Conservation (phyloP, 2,113 vertebrate genomes). For the Nestor notabilis region DNA sequence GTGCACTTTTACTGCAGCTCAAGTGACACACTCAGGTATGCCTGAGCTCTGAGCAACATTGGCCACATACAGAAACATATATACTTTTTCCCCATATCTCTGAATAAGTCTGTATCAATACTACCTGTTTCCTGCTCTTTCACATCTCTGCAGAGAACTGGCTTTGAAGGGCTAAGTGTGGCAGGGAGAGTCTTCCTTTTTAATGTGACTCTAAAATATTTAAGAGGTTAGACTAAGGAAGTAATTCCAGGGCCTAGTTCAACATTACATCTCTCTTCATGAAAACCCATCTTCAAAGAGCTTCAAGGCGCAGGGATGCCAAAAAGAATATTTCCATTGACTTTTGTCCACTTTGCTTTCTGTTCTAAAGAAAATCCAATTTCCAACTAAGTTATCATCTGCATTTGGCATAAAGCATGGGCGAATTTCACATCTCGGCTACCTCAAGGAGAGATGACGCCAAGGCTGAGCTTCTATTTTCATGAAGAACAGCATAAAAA, state of each 20-base stretch:
- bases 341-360: not conserved
- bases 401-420: constrained; percentile 13
- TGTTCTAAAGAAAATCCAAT: constrained; percentile 22
- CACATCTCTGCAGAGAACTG: not conserved
- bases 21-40: not conserved
- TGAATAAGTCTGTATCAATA: not conserved
- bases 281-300: not conserved
- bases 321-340: constrained; percentile 35
- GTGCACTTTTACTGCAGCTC: not conserved
- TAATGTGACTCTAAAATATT: constrained; percentile 15
- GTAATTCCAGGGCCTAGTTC: not conserved
- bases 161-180: not conserved
- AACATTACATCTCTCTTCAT: not conserved
- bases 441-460: constrained; percentile 3
- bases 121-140: not conserved
- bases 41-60: not conserved
- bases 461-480: constrained; percentile 25
- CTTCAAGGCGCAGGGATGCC: not conserved
- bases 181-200: not conserved
- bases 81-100: not conserved
- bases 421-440: not conserved
- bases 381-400: not conserved
- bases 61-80: not conserved
- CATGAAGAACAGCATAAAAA: not conserved
- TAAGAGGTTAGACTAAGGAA: not conserved